Evolutionary conservation across 2,797 vertebrate genomes (phyloP).

Genomic region (Acrossocheilus wenchowensis): DNA sequence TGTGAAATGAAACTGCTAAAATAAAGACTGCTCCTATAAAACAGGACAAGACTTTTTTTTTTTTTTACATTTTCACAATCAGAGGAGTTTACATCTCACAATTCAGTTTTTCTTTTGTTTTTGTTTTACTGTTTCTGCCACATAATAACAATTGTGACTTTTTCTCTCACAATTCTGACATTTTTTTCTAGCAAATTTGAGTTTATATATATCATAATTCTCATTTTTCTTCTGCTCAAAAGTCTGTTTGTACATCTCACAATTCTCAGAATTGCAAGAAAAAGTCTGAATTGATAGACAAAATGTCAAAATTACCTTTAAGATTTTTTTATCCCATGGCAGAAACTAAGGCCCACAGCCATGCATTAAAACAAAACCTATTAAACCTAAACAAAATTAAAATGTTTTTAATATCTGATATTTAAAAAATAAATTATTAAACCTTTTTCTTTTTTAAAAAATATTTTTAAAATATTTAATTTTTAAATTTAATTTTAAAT

Average conservation of each 20-base stretch:
- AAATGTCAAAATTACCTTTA: no score
- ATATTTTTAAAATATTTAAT: no score
- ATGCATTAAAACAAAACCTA: background rate
- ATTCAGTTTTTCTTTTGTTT: background rate
- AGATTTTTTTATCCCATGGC: no score
- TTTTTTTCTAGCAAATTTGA: background rate
- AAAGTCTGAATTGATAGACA: no score
- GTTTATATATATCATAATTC: background rate
- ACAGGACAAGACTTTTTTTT: background rate
- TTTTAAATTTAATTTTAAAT: no score
- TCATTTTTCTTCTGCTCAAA: background rate
- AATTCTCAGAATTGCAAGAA: background rate
- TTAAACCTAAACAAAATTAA: background rate
- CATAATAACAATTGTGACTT: no score
- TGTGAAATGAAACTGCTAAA: background rate
- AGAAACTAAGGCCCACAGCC: background rate
- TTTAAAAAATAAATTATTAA: no score
- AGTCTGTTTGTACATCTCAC: background rate
- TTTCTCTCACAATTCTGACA: background rate
- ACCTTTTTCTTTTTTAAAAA: no score
- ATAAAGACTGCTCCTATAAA: background rate
- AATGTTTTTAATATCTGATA: background rate
- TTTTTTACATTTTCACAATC: no score
- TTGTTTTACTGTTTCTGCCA: background rate
- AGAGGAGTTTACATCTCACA: background rate